phyloP scores from a whole-genome alignment of 1,140 invertebrate species.

The Bombus impatiens region DNA sequence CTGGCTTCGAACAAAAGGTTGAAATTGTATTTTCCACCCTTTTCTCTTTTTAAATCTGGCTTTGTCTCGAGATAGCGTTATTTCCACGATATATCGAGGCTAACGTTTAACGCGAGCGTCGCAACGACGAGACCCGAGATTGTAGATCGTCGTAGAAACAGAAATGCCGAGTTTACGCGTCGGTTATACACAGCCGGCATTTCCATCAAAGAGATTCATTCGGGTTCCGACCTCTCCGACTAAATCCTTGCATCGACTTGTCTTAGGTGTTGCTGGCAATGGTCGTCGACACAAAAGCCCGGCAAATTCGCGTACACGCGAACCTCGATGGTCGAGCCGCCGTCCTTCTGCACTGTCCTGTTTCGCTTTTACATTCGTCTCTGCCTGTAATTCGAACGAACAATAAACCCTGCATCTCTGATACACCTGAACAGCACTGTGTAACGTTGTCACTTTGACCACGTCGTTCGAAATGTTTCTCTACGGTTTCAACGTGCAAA shows the following conservation, averaged over 20 bases:
- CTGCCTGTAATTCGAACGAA: not conserved
- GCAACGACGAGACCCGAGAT: not conserved
- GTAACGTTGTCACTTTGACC: not conserved
- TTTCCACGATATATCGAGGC: not conserved
- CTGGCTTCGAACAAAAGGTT: not conserved
- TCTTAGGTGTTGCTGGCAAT: slow-evolving; percentile 22
- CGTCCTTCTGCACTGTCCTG: too few species aligned
- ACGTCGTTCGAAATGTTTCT: not conserved
- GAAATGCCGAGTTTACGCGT: slow-evolving; percentile 13
- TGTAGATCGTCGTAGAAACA: slow-evolving; percentile 17
- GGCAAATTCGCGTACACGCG: not conserved
- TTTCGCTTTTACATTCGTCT: not conserved
- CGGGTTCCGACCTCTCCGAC: slow-evolving; percentile 23
- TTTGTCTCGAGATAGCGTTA: not conserved
- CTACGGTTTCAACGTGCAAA: not conserved
- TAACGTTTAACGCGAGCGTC: not conserved
- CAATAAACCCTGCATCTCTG: not conserved
- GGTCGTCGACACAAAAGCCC: slow-evolving; percentile 16
- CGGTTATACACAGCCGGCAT: not conserved
- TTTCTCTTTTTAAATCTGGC: not conserved
- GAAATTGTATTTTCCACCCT: slow-evolving; percentile 1
- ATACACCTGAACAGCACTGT: not conserved
- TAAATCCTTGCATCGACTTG: slow-evolving; percentile 40
- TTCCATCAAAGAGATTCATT: slow-evolving; percentile 37
- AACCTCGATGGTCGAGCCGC: not conserved